Evolutionary conservation across 2,113 vertebrate species (phyloP).

Genomic region (Grammomys surdaster): DNA sequence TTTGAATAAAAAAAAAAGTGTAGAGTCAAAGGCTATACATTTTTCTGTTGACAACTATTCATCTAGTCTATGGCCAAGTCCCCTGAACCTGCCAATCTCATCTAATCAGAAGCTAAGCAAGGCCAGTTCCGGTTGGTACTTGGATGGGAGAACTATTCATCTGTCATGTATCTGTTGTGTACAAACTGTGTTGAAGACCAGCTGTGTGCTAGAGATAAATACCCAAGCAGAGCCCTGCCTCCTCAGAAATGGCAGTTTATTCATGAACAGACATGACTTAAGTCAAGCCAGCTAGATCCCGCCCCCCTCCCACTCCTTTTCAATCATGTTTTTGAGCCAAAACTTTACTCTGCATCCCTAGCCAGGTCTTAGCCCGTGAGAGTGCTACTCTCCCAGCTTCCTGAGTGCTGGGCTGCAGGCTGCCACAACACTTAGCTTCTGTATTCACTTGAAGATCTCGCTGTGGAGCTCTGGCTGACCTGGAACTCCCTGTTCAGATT

Average conservation of each 20-base stretch:
- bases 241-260: not conserved
- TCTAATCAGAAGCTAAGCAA: not conserved
- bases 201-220: not conserved
- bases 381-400: not conserved
- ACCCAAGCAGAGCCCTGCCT: not conserved
- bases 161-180: not conserved
- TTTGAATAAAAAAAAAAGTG: not conserved
- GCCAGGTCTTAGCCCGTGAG: not conserved
- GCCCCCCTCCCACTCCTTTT: not conserved
- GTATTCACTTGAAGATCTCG: not conserved
- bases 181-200: not conserved
- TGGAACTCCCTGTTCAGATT: not conserved
- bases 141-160: not conserved
- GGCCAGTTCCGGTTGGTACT: not conserved
- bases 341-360: not conserved
- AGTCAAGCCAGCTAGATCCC: not conserved
- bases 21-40: not conserved
- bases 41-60: slow-evolving; percentile 41
- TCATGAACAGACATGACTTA: not conserved
- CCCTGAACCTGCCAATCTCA: not conserved
- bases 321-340: not conserved
- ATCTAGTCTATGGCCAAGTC: not conserved
- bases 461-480: not conserved
- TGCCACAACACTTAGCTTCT: not conserved
- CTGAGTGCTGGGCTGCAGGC: not conserved